Percentiles rank a stretch among this genome's conserved stretches.
Conservation (phyloP, 2,113 vertebrate species). For the Pangasianodon gigas region DNA sequence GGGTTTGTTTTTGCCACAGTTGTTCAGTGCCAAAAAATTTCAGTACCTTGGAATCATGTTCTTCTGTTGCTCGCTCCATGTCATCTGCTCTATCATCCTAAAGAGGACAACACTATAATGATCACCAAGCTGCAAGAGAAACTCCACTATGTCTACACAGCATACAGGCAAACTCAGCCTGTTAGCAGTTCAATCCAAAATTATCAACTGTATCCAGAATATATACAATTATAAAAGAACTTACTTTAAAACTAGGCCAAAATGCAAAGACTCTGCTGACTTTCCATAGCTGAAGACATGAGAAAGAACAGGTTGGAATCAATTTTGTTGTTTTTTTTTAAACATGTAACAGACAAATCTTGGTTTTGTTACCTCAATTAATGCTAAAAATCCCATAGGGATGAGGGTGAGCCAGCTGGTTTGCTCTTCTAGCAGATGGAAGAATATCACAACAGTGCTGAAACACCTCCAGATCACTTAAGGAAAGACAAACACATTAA, state of each 20-base stretch:
- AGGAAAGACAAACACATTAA: conserved; percentile 32
- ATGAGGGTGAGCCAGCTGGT: conserved; percentile 89
- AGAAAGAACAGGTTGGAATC: background rate
- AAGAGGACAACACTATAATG: conserved; percentile 16
- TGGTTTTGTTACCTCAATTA: conserved; percentile 81
- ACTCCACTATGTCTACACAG: conserved; percentile 56
- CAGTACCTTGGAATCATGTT: conserved; percentile 70
- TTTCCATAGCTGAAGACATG: conserved; percentile 84
- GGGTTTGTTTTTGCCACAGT: background rate
- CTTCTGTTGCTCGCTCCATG: conserved; percentile 68
- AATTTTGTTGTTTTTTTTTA: background rate
- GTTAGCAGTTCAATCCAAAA: background rate
- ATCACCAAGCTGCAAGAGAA: conserved; percentile 67
- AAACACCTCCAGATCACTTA: conserved; percentile 93
- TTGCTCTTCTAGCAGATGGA: conserved; percentile 89
- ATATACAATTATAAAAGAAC: conserved; percentile 38
- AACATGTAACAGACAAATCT: conserved; percentile 3
- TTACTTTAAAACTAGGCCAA: conserved; percentile 64
- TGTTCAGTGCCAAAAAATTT: background rate
- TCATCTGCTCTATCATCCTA: conserved; percentile 70
- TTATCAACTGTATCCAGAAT: background rate
- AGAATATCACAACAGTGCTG: conserved; percentile 90
- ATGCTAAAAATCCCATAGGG: conserved; percentile 86
- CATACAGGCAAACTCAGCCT: conserved; percentile 41
- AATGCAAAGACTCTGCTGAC: conserved; percentile 86